Percentiles rank a stretch among this genome's conserved stretches.
Evolutionary conservation across 2,888 invertebrate genomes (phyloP).

Genomic region (Tipula helvola): DNA sequence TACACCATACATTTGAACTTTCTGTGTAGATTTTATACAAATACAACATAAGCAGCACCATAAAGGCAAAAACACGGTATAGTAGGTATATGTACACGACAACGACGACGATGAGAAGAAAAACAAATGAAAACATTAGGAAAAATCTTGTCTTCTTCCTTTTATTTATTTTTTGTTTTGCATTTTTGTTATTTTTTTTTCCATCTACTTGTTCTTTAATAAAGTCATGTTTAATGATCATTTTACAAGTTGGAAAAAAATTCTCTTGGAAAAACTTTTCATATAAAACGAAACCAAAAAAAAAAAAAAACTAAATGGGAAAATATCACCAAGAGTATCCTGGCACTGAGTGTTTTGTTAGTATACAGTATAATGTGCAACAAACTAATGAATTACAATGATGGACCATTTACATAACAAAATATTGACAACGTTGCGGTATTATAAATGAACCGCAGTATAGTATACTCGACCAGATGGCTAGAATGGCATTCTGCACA

Average conservation of each 20-base stretch:
- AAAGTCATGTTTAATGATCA: background rate
- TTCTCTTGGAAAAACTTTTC: background rate
- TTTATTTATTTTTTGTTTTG: background rate
- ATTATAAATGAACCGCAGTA: background rate
- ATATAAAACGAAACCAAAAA: background rate
- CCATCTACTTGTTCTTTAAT: background rate
- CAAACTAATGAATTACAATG: constrained; percentile 4
- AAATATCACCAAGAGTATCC: background rate
- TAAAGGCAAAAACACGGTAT: background rate
- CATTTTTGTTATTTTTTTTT: background rate
- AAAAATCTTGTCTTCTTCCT: background rate
- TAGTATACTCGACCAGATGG: background rate
- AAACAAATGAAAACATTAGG: background rate
- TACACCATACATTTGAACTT: background rate
- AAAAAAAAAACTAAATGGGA: background rate
- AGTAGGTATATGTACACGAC: background rate
- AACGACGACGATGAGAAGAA: background rate
- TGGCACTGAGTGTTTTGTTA: background rate
- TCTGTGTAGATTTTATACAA: background rate
- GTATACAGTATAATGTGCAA: background rate
- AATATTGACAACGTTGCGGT: background rate
- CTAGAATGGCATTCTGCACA: background rate
- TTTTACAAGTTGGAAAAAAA: background rate
- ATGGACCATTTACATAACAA: background rate
- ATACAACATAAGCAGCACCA: background rate